A percentile compares a stretch with the other conserved stretches of the same genome.
These are phyloP conservation scores for Stramonita haemastoma DNA, from an alignment of 2,888 invertebrate genomes.

Conservation along the genomic window DNA sequence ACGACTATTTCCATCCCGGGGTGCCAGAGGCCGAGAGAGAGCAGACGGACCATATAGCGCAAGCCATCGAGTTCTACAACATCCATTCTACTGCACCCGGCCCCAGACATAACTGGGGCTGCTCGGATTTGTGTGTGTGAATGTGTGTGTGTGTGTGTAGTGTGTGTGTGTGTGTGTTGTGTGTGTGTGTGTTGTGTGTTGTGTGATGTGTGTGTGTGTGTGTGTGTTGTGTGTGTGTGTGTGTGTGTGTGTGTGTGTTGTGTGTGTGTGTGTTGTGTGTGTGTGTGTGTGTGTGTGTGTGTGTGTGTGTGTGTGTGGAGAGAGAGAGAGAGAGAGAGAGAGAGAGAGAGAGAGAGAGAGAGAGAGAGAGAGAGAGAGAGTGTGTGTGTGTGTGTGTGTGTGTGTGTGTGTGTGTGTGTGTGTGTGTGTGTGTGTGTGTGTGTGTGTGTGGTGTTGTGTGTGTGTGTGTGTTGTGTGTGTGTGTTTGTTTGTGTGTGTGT, in stretches of 20 bases:
- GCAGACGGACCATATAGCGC: constrained; percentile 58
- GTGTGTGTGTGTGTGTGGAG: neutral
- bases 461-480: no score
- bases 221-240: neutral
- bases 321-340: no score
- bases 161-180: neutral
- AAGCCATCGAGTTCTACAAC: constrained; percentile 56
- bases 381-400: no score
- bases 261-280: neutral
- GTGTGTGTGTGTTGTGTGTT: no score
- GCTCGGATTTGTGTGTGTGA: neutral
- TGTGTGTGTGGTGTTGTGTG: no score
- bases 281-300: neutral
- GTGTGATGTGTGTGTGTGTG: no score
- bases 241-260: neutral
- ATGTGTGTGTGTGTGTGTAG: neutral
- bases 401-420: no score
- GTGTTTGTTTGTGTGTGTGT: no score
- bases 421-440: no score
- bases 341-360: no score
- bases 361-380: no score
- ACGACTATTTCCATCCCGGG: constrained; percentile 61
- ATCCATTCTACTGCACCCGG: constrained; percentile 7
- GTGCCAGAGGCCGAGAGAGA: constrained; percentile 46
- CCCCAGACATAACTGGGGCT: neutral